Evolutionary conservation across 2,797 vertebrate genomes (phyloP).

Genomic region (Dryobates pubescens): DNA sequence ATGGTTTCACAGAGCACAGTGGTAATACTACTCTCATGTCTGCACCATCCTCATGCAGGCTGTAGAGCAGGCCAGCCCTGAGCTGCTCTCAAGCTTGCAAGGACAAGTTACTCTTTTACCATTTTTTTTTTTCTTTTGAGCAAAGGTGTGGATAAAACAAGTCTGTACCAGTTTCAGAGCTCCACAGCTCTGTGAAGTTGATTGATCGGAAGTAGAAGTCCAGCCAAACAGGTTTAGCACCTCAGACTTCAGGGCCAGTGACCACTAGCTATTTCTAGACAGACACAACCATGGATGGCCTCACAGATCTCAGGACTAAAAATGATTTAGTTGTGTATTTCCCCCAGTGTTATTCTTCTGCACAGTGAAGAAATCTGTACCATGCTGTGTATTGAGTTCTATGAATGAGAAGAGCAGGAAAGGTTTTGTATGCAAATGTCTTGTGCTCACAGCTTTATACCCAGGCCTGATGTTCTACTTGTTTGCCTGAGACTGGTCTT

Average conservation of each 20-base stretch:
- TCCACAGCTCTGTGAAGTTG: neutral
- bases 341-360: neutral
- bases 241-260: neutral
- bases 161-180: neutral
- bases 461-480: neutral
- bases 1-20: rapidly evolving
- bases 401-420: neutral
- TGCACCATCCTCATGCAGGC: rapidly evolving
- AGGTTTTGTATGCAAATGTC: neutral
- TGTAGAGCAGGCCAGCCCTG: neutral
- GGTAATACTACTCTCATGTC: rapidly evolving
- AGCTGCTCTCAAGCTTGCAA: neutral
- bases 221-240: neutral
- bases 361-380: neutral
- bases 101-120: slow-evolving; percentile 15
- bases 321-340: neutral
- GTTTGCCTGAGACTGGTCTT: neutral
- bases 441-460: neutral
- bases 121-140: neutral
- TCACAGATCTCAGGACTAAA: neutral
- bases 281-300: neutral
- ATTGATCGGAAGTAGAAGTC: neutral
- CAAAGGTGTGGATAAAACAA: neutral
- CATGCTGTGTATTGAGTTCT: neutral
- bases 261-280: neutral